Evolutionary conservation across 2,888 invertebrate species (phyloP).

Genomic region (Diaphora mendica): DNA sequence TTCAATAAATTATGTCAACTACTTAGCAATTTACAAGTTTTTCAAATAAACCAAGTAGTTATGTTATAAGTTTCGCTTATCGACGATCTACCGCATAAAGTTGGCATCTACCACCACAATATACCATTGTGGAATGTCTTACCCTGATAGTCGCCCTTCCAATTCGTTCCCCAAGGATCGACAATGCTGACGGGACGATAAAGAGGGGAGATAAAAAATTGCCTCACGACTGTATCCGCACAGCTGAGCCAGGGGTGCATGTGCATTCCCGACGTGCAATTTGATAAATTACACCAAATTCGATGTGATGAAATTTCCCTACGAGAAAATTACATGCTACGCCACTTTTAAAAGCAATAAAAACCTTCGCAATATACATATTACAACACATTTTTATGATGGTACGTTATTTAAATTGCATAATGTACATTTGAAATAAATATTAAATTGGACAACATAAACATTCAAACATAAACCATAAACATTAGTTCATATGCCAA

Average conservation of each 20-base stretch:
- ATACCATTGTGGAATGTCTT: conserved; percentile 57
- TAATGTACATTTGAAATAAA: conserved; percentile 21
- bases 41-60: conserved; percentile 42
- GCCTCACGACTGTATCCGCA: conserved; percentile 68
- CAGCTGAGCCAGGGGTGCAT: conserved; percentile 79
- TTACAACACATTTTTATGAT: conserved; percentile 35
- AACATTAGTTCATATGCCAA: conserved; percentile 12
- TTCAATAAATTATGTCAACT: conserved; percentile 21
- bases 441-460: no score
- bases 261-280: conserved; percentile 75
- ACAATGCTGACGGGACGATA: conserved; percentile 66
- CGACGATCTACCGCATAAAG: conserved; percentile 64
- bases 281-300: conserved; percentile 82
- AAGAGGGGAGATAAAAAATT: conserved; percentile 78
- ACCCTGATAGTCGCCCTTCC: conserved; percentile 61
- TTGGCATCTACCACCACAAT: conserved; percentile 66
- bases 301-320: conserved; percentile 73
- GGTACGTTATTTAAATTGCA: conserved; percentile 26
- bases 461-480: no score
- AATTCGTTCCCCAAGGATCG: conserved; percentile 72
- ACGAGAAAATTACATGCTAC: conserved; percentile 62
- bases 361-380: conserved; percentile 38
- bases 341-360: conserved; percentile 49
- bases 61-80: conserved; percentile 60
- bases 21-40: conserved; percentile 49